Base-by-base conservation (phyloP, 2,888 invertebrate genomes). In the Mayetiola destructor region DNA sequence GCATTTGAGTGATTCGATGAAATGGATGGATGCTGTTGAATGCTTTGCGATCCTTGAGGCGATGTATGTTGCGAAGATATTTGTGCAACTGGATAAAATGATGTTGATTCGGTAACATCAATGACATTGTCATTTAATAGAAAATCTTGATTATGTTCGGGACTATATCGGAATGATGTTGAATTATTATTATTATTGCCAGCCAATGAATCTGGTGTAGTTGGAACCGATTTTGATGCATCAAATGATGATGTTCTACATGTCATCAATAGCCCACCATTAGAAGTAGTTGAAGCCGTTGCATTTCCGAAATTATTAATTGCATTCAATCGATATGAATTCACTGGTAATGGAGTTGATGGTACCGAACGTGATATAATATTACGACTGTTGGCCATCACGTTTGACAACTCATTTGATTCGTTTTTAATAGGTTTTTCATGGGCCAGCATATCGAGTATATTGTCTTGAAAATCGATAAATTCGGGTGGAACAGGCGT, bases 191-290 rank as follows among this genome's bases (percentile, higher is more conserved):
- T 30, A 14, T 36, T 35, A 18, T 14, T 52, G 65, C 68, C 58
- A 52, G 29, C 10, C 32, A 32, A 16, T 32, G 30, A 27, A 63
- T 81, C 76, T 16, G 88, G 88, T 18, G 85, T 85, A 2, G 85
- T 82, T 23, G 88, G 87, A 70, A 86, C 85, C 0, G 88, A 88
- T 66, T 84, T 81, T 14, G 85, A 84, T 63, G 78, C 76, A 39
- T 79, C 78, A 62, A 77, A 75, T n/a, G 73, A 64, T 55, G 65
- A 63, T 16, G 14, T 12, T 59, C 48, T 12, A 53, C 37, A 14
- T n/a, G 16, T 5, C 53, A 32, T 32, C 12, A 32, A 1, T 5
- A 16, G 5, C 1, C 2, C 18, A 12, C 9, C 18, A 8, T 14
- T 4, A n/a, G 20, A 9, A 3, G 27, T 8, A n/a, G 18, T n/a